Evolutionary conservation across 1,140 invertebrate genomes (phyloP), one percentile per base, ranked within the genome.

Genomic region (Leptinotarsa undecemlineata): DNA sequence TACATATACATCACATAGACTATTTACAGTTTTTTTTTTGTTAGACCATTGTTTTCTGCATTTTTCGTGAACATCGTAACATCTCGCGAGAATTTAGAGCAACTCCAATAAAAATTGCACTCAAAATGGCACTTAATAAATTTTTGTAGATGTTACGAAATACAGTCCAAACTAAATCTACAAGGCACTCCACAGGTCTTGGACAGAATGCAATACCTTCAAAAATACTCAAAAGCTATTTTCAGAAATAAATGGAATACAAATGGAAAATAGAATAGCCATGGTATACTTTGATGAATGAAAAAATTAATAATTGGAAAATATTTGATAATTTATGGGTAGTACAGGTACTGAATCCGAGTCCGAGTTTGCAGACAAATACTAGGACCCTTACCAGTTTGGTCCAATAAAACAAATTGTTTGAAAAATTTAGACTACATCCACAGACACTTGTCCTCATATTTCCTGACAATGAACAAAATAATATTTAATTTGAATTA

Each of bases 151-250:
- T 68, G 51, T 47, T 63, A 62, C 71, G 71, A 64, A 66, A 57
- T 23, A 26, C 69, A 61, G 57, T 20, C 2, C 15, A 2, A 21
- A 51, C 47, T 64, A 64, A 75, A 74, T 74, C 72, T 81, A 76
- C 74, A 82, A 82, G 81, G 81, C 81, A 82, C 81, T 82, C 81
- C 78, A 74, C 77, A 81, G 78, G 80, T 81, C 73, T 63, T 60
- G 64, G 68, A 73, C 68, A 42, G 51, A 57, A 57, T n/a, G 42
- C 15, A 57, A 21, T 48, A 20, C n/a, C 68, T 70, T 20, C 48
- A 70, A 51, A 70, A 70, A 20, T 48, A 48, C 23, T 51, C 20
- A 26, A 21, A 33, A 15, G 14, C 8, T 11, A 42, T 42, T 42
- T 42, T 42, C 33, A 42, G 33, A 42, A 42, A 3, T 42, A 2